Base-by-base conservation (phyloP, 1,140 invertebrate genomes). In the Homarus americanus region DNA sequence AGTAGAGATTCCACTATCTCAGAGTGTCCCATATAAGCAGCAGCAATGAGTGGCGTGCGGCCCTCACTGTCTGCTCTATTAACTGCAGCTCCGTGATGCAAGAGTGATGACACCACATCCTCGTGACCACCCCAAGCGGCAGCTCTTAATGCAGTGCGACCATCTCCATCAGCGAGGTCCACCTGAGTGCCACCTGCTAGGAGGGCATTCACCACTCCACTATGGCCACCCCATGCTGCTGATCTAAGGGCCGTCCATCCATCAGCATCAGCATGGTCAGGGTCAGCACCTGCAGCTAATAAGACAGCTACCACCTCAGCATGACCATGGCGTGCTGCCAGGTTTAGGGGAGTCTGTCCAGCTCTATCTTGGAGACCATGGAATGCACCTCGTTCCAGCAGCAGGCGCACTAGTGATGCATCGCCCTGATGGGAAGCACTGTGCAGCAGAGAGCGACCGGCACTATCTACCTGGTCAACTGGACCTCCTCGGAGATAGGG, bases 11-110 rank as follows among this genome's bases (percentile, higher is more conserved):
- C 94, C 2, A 96, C 95, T 66, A 96, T 95, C 90, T 95, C 94
- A 4, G 93, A 93, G 92, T 96, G 95, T 0, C 95, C 95, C 95
- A 95, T 95, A 93, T 95, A 95, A 7, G 95, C 94, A 0, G 95
- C 95, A 38, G 95, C 95, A 85, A 95, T 95, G 10, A 96, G 93
- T 7, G 95, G 94, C 17, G 95, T 95, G 7, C 98, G 95, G 84
- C 98, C 98, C 94, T 99, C 98, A 84, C 97, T 96, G 94, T 99
- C 98, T 0, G 97, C 96, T 93, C 97, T 97, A 94, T 98, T 97
- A 32, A 98, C 97, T 93, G 97, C 95, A 0, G 98, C 98, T 1
- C 97, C 97, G 90, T 96, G 97, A 93, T 97, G 96, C 10, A 99
- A 94, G 10, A 99, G 94, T 93, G 97, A 96, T 89, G 97, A 95